These are phyloP conservation scores for Alces alces DNA, from an alignment of 2,113 vertebrate species.

Conservation along the genomic window DNA sequence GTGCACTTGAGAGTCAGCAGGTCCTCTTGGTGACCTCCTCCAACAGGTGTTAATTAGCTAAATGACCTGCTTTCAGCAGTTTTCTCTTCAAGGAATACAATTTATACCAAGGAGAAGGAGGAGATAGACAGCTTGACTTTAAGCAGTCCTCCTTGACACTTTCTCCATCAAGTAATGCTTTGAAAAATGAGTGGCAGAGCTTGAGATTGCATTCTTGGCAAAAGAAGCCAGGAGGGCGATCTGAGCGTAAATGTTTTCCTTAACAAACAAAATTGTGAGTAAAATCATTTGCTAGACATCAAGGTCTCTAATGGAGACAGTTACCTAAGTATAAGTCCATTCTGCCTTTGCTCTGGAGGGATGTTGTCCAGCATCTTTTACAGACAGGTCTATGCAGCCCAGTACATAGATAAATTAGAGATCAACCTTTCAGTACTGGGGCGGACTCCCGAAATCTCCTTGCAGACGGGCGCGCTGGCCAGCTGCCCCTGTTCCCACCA, in stretches of 20 bases:
- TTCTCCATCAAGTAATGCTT: background rate
- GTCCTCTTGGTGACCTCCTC: background rate
- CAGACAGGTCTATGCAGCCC: background rate
- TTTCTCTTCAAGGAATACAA: background rate
- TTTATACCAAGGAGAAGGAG: background rate
- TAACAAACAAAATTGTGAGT: background rate
- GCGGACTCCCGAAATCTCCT: accelerated
- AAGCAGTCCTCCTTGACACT: background rate
- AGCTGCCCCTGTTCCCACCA: background rate
- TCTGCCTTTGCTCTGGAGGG: background rate
- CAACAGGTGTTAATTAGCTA: background rate
- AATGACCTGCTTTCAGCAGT: background rate
- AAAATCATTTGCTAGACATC: background rate
- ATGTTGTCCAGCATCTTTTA: background rate
- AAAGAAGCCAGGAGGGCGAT: background rate
- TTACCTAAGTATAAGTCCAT: background rate
- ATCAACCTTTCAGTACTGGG: background rate
- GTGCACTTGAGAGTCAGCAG: background rate
- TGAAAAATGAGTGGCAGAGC: background rate
- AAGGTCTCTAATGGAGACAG: background rate
- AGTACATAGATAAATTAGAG: background rate
- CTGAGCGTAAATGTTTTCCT: background rate
- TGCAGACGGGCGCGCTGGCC: accelerated
- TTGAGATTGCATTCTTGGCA: background rate
- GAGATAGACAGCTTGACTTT: background rate